These are phyloP conservation scores for Serranus cabrilla DNA, from an alignment of 2,797 vertebrate genomes.

Conservation along the genomic window DNA sequence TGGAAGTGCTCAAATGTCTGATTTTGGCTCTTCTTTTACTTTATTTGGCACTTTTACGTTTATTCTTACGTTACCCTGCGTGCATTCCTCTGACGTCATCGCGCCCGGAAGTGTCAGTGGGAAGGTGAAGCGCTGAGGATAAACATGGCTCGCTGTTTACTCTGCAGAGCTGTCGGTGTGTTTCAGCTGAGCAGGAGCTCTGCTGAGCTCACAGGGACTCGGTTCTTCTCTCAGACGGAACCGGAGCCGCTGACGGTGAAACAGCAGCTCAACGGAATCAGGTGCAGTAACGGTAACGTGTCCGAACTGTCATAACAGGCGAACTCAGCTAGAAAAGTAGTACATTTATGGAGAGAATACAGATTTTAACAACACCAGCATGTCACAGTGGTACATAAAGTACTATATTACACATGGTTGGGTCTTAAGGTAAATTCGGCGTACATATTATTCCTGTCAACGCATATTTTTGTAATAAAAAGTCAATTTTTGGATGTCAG, in stretches of 20 bases:
- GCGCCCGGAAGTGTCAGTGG: constrained; percentile 22
- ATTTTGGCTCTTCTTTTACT: no score
- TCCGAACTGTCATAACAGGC: neutral
- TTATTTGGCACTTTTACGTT: neutral
- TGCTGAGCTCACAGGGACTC: neutral
- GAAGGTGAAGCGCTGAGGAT: neutral
- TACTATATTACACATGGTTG: fast-evolving
- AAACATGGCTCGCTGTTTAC: constrained; percentile 67
- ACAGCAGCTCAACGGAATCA: constrained; percentile 78
- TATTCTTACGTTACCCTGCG: neutral
- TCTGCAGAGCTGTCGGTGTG: constrained; percentile 19
- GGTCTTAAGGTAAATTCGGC: neutral
- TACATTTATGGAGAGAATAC: neutral
- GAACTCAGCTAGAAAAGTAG: neutral
- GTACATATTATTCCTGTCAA: neutral
- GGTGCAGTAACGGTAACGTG: constrained; percentile 57
- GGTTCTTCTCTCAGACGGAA: constrained; percentile 57
- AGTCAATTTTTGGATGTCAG: neutral
- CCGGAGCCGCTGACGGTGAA: constrained; percentile 74
- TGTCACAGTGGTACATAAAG: fast-evolving
- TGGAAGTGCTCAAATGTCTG: no score
- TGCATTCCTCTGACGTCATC: neutral
- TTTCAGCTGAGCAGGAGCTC: constrained; percentile 40
- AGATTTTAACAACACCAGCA: neutral
- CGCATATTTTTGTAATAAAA: neutral